These are phyloP conservation scores for Formicarius rufipectus DNA, from an alignment of 2,113 vertebrate genomes.

Conservation along the genomic window DNA sequence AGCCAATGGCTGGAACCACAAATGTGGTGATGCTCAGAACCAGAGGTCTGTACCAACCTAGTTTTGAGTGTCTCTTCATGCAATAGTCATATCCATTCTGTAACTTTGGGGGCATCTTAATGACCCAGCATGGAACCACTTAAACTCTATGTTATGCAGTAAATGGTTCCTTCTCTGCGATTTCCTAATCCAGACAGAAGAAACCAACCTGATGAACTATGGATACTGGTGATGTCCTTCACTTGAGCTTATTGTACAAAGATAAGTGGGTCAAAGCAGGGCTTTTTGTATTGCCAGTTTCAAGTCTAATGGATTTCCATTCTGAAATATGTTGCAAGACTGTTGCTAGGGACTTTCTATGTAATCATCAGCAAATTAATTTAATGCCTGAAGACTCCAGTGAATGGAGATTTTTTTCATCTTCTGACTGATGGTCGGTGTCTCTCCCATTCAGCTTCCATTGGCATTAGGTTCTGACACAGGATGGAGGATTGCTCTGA, in stretches of 20 bases:
- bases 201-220: background rate
- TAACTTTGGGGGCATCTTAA: background rate
- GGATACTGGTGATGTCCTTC: rapidly evolving
- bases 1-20: background rate
- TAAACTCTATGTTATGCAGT: background rate
- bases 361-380: background rate
- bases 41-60: background rate
- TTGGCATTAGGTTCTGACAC: background rate
- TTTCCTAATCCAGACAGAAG: background rate
- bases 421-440: background rate
- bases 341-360: background rate
- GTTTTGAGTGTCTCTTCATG: background rate
- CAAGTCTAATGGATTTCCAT: background rate
- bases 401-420: background rate
- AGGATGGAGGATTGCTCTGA: background rate
- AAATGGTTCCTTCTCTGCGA: background rate
- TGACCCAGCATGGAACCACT: background rate
- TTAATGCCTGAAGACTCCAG: background rate
- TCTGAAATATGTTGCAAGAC: background rate
- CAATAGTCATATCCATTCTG: background rate
- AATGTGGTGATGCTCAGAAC: background rate
- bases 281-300: background rate
- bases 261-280: background rate
- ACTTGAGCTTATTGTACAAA: background rate
- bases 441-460: background rate